Evolutionary conservation across 2,888 invertebrate species (phyloP).

Genomic region (Drosophila niveifrons): DNA sequence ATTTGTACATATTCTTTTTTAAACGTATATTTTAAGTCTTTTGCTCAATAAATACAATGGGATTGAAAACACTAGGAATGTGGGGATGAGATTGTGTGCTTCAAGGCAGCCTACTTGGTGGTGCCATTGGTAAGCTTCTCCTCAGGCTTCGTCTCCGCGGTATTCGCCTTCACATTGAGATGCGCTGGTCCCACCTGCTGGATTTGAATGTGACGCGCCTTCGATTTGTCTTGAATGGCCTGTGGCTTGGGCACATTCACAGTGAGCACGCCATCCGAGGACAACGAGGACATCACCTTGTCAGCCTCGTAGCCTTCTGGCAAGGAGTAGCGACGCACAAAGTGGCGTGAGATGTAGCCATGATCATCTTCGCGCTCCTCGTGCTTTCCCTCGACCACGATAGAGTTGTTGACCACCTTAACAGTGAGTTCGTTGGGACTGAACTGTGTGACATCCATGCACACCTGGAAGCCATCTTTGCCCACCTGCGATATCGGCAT

Average conservation of each 20-base stretch:
- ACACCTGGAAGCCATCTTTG: constrained; percentile 90
- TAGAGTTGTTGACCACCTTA: constrained; percentile 88
- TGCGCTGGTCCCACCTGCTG: constrained; percentile 88
- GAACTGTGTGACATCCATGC: constrained; percentile 90
- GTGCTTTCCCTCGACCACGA: constrained; percentile 90
- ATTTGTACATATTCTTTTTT: not conserved
- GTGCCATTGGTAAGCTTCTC: constrained; percentile 40
- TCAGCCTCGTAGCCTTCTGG: constrained; percentile 90
- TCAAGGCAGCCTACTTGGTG: not conserved
- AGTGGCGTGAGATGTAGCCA: constrained; percentile 92
- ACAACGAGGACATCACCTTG: constrained; percentile 90
- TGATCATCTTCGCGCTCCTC: constrained; percentile 90
- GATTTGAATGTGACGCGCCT: constrained; percentile 87
- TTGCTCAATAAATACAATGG: constrained; percentile 17
- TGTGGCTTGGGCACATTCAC: constrained; percentile 88
- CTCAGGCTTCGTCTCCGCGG: constrained; percentile 24
- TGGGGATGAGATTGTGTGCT: not conserved
- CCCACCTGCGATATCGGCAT: constrained; percentile 83
- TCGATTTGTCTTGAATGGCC: constrained; percentile 78
- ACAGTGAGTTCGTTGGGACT: constrained; percentile 90
- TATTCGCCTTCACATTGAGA: constrained; percentile 78
- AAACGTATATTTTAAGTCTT: constrained; percentile 10
- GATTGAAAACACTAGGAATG: not conserved
- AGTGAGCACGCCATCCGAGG: constrained; percentile 93
- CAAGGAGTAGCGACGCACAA: constrained; percentile 90